Evolutionary conservation across 1,140 invertebrate species (phyloP).

Genomic region (Lysiphlebus fabarum): DNA sequence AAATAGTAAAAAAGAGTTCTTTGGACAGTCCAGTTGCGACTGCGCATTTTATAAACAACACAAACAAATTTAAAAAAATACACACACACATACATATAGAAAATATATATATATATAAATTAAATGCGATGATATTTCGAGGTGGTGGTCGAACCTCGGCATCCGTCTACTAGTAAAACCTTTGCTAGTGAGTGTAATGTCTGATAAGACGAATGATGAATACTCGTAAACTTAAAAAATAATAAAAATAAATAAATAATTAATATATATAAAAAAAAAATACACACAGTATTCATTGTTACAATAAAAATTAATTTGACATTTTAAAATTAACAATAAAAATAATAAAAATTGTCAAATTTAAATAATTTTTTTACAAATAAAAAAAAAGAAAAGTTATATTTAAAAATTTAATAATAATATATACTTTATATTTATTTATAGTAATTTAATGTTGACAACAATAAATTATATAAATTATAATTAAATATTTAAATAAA

Average conservation of each 20-base stretch:
- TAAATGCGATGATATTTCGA: background rate
- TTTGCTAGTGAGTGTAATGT: slow-evolving; percentile 29
- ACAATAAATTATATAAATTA: too few species aligned
- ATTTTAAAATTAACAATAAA: too few species aligned
- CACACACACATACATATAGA: background rate
- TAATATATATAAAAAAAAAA: background rate
- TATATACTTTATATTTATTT: too few species aligned
- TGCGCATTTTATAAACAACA: slow-evolving; percentile 6
- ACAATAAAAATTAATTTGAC: background rate
- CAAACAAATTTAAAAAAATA: too few species aligned
- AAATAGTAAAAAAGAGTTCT: background rate
- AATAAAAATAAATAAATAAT: background rate
- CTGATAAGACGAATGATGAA: slow-evolving; percentile 43
- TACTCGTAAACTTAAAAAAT: slow-evolving; percentile 27
- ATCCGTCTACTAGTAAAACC: slow-evolving; percentile 11
- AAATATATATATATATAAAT: slow-evolving; percentile 7
- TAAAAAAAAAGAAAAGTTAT: too few species aligned
- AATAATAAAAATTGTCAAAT: too few species aligned
- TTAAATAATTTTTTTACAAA: too few species aligned
- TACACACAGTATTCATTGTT: slow-evolving; percentile 27
- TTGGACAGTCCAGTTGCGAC: background rate
- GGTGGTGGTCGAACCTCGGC: slow-evolving; percentile 10
- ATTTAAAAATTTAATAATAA: too few species aligned
- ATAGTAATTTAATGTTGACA: too few species aligned
- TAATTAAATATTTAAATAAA: too few species aligned